These are phyloP conservation scores for Galerucella calmariensis DNA, from an alignment of 2,888 invertebrate species.

Conservation along the genomic window DNA sequence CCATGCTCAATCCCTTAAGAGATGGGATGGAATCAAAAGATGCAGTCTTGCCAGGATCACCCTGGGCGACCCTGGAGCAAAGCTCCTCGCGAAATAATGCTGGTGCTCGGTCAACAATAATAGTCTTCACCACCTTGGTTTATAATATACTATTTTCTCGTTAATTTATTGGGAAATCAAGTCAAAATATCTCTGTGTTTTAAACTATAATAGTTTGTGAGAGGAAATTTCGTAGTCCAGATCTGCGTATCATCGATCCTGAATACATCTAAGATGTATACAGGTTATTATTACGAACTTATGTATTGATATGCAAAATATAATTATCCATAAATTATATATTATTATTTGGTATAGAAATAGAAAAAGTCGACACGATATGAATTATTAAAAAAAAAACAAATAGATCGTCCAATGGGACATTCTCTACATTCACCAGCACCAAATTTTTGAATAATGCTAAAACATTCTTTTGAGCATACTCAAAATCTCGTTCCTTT, in stretches of 20 bases:
- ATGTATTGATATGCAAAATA: constrained; percentile 12
- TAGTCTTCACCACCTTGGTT: no score
- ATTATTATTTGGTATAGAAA: constrained; percentile 11
- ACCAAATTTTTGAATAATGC: background rate
- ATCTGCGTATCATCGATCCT: background rate
- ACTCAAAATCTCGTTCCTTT: background rate
- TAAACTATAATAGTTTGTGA: no score
- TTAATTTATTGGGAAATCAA: no score
- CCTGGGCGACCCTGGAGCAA: no score
- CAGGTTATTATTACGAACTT: constrained; percentile 10
- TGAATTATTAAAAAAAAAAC: background rate
- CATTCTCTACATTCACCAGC: background rate
- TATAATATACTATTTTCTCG: no score
- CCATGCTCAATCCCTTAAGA: no score
- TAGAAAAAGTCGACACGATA: background rate
- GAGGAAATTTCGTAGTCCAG: background rate
- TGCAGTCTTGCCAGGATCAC: no score
- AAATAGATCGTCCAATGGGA: background rate
- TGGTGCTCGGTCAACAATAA: no score
- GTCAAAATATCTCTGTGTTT: no score
- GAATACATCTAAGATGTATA: constrained; percentile 6
- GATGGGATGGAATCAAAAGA: no score
- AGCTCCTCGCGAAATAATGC: no score
- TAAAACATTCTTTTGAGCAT: background rate
- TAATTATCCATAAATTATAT: constrained; percentile 5